These are phyloP conservation scores for Periparus ater DNA, from an alignment of 2,797 vertebrate genomes.

Conservation along the genomic window DNA sequence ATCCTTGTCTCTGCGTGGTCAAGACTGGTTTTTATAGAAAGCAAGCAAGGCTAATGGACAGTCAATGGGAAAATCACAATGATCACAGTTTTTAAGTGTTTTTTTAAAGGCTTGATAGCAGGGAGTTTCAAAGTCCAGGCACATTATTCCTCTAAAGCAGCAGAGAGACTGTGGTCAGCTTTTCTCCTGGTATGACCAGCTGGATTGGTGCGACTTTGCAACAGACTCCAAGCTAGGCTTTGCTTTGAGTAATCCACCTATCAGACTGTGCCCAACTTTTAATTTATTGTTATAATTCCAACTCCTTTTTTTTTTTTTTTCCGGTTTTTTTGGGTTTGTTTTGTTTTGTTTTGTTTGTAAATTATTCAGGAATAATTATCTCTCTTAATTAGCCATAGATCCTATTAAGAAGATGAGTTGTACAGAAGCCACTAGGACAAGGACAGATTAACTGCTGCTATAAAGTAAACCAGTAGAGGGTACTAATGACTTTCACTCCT, in stretches of 20 bases:
- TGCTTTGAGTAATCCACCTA: background rate
- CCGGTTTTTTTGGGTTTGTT: no score
- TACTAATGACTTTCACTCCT: conserved; percentile 50
- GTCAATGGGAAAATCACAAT: background rate
- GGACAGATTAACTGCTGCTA: background rate
- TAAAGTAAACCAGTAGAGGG: conserved; percentile 66
- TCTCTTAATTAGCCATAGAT: background rate
- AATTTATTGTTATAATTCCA: background rate
- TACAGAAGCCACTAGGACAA: background rate
- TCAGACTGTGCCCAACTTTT: background rate
- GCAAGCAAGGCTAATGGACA: background rate
- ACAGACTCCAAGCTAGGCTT: background rate
- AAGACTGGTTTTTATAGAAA: background rate
- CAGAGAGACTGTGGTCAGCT: background rate
- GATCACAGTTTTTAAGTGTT: background rate
- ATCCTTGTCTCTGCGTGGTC: background rate
- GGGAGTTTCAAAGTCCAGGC: background rate
- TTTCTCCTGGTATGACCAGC: background rate
- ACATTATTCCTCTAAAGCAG: background rate
- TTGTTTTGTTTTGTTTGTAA: accelerated
- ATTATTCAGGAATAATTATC: background rate
- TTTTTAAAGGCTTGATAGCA: background rate
- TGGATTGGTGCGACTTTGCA: background rate
- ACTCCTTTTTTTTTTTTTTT: accelerated
- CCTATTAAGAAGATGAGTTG: background rate